Evolutionary conservation across 30 jellyfish, hydroid and myxozoan genomes (phyloP).

Genomic region (Aurelia sp.): DNA sequence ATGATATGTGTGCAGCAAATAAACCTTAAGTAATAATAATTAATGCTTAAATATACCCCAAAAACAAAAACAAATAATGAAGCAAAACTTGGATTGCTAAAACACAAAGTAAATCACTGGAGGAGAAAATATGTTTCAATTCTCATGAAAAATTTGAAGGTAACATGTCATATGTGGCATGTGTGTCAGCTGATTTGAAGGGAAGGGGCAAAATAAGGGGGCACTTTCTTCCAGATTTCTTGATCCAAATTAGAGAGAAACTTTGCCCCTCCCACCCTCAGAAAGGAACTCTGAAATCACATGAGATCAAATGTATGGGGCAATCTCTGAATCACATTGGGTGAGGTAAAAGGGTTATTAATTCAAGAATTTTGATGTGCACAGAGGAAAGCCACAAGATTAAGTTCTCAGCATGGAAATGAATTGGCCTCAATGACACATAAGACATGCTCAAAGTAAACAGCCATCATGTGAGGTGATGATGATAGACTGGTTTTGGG

Average conservation of each 20-base stretch:
- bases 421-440: no score
- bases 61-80: not conserved
- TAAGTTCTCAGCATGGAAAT: no score
- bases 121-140: not conserved
- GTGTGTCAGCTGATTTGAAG: not conserved
- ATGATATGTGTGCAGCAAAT: constrained; percentile 25
- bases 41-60: constrained; percentile 28
- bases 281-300: no score
- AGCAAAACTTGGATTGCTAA: not conserved
- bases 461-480: constrained; percentile 45
- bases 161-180: not conserved
- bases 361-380: no score
- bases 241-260: no score
- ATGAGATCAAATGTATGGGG: no score
- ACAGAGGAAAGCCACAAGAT: no score
- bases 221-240: no score
- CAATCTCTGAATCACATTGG: no score
- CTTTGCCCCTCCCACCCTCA: no score
- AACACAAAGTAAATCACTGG: constrained; percentile 1
- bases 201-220: not conserved
- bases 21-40: not conserved
- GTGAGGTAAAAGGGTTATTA: no score
- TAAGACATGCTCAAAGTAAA: not conserved
- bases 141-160: not conserved
- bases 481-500: constrained; percentile 30